Percentiles rank a stretch among this genome's conserved stretches.
These are phyloP conservation scores for Leptocoma aspasia DNA, from an alignment of 2,113 vertebrate genomes.

Conservation along the genomic window DNA sequence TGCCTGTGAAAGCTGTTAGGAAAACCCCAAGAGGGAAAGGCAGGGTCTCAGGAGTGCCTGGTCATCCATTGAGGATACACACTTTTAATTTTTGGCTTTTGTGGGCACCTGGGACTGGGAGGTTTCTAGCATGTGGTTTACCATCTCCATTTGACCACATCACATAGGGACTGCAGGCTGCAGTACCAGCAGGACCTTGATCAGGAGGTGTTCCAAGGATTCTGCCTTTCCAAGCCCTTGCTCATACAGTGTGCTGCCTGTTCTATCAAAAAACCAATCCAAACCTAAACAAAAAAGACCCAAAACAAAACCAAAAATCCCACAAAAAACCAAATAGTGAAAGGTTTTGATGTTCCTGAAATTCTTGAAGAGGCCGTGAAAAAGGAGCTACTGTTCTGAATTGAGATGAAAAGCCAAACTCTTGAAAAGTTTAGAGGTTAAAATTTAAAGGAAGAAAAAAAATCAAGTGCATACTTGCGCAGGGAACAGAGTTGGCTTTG, in stretches of 20 bases:
- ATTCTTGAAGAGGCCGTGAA: neutral
- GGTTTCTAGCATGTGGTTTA: constrained; percentile 73
- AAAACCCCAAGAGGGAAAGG: constrained; percentile 41
- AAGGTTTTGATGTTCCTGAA: neutral
- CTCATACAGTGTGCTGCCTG: neutral
- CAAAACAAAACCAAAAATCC: neutral
- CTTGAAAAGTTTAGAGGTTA: neutral
- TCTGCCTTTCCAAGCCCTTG: neutral
- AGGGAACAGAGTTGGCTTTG: neutral
- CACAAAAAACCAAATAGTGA: neutral
- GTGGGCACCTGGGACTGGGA: constrained; percentile 73
- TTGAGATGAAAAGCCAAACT: neutral
- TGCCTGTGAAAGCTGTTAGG: constrained; percentile 72
- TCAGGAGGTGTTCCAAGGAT: neutral
- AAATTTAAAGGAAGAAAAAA: neutral
- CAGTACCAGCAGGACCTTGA: neutral
- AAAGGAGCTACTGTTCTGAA: constrained; percentile 20
- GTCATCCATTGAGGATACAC: constrained; percentile 72
- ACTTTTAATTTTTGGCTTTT: constrained; percentile 82
- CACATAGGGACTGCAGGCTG: neutral
- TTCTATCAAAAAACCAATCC: neutral
- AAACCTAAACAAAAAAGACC: no score
- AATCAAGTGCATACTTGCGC: neutral
- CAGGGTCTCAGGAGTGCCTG: constrained; percentile 72
- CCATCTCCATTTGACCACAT: constrained; percentile 59